Evolutionary conservation across 2,888 invertebrate genomes (phyloP).

Genomic region (Ommatoiulus sabulosus): DNA sequence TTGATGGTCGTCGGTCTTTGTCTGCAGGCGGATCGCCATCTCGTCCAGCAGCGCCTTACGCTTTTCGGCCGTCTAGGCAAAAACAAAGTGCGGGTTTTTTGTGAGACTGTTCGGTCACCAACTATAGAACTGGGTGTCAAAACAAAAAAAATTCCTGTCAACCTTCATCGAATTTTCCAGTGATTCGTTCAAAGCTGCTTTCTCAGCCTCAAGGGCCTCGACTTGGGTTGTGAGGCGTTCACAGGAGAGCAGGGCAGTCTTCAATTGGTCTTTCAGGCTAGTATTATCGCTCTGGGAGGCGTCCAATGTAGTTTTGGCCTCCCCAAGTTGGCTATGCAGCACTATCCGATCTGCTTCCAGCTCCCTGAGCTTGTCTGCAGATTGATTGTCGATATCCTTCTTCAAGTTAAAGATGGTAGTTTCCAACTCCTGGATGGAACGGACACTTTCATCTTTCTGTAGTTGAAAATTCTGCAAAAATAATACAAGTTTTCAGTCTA

Average conservation of each 20-base stretch:
- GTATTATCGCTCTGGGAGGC: constrained; percentile 47
- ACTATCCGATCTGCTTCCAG: constrained; percentile 55
- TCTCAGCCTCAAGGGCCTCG: constrained; percentile 58
- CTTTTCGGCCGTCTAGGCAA: constrained; percentile 68
- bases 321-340: constrained; percentile 50
- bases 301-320: constrained; percentile 26
- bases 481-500: neutral
- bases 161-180: constrained; percentile 59
- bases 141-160: neutral
- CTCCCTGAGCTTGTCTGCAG: constrained; percentile 55
- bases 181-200: constrained; percentile 54
- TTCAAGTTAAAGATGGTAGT: constrained; percentile 6
- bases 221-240: constrained; percentile 58
- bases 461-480: constrained; percentile 55
- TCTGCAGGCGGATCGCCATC: constrained; percentile 68
- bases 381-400: constrained; percentile 54
- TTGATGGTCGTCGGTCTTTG: constrained; percentile 66
- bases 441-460: constrained; percentile 44
- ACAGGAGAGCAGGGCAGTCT: neutral
- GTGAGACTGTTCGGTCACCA: neutral
- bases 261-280: constrained; percentile 51
- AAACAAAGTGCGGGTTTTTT: neutral
- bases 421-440: constrained; percentile 55
- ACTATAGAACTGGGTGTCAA: neutral
- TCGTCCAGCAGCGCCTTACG: constrained; percentile 69